These are phyloP conservation scores for Myioborus melanocephalus DNA, from an alignment of 2,797 vertebrate species.

Conservation along the genomic window DNA sequence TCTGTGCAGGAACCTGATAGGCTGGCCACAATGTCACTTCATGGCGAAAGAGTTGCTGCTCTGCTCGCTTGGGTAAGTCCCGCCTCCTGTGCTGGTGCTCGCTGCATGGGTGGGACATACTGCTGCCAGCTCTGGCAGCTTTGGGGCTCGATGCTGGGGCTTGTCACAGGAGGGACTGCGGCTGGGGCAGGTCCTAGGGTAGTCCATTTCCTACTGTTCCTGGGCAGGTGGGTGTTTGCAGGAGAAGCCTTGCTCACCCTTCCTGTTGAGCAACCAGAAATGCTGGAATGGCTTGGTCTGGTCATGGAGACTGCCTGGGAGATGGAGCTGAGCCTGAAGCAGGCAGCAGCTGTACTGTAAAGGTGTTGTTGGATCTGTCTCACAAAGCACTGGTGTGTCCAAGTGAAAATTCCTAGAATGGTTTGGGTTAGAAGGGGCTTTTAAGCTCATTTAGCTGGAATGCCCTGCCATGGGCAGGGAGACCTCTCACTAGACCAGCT, in stretches of 20 bases:
- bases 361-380: background rate
- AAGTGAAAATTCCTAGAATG: background rate
- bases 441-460: background rate
- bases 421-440: background rate
- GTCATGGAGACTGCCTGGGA: background rate
- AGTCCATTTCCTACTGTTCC: background rate
- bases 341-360: background rate
- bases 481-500: background rate
- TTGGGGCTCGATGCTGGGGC: accelerated
- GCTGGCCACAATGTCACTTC: conserved; percentile 73
- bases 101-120: background rate
- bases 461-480: background rate
- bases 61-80: conserved; percentile 82
- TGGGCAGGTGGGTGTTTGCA: background rate
- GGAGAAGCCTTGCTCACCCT: background rate
- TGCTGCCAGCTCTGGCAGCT: background rate
- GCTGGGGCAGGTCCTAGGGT: background rate
- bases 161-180: background rate
- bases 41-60: conserved; percentile 62
- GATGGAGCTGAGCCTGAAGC: background rate
- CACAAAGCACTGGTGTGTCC: background rate
- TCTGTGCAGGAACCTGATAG: conserved; percentile 18
- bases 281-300: background rate
- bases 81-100: accelerated
- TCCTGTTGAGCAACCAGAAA: background rate